These are phyloP conservation scores for Abramis brama DNA, from an alignment of 2,113 vertebrate genomes.

Conservation along the genomic window DNA sequence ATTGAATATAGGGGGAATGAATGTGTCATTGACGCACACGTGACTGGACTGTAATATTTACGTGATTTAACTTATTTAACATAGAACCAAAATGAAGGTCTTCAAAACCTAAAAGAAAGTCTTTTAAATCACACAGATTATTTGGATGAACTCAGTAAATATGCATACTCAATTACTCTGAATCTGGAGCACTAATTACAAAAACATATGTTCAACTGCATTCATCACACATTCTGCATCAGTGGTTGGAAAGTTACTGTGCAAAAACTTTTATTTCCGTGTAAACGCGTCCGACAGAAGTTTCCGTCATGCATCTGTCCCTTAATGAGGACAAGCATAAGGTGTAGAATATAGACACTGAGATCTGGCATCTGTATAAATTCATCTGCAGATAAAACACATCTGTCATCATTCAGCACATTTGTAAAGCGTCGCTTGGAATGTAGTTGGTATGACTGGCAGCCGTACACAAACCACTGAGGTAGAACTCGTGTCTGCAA, in stretches of 20 bases:
- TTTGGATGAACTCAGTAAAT: not conserved
- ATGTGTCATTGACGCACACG: not conserved
- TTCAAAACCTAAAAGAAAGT: not conserved
- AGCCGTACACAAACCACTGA: not conserved
- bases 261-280: not conserved
- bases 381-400: constrained; percentile 12
- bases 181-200: not conserved
- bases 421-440: not conserved
- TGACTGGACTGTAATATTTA: constrained; percentile 17
- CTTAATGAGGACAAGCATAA: constrained; percentile 40
- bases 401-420: constrained; percentile 21
- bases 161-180: not conserved
- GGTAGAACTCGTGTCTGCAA: not conserved
- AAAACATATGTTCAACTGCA: not conserved
- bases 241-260: not conserved
- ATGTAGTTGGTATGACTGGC: not conserved
- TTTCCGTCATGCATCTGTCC: constrained; percentile 29
- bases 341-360: not conserved
- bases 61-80: not conserved
- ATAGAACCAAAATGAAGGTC: not conserved
- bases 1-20: not conserved
- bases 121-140: not conserved
- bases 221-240: not conserved
- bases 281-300: constrained; percentile 22
- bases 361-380: constrained; percentile 22